Evolutionary conservation across 2,888 invertebrate genomes (phyloP).

Genomic region (Trichogramma dendrolimi): DNA sequence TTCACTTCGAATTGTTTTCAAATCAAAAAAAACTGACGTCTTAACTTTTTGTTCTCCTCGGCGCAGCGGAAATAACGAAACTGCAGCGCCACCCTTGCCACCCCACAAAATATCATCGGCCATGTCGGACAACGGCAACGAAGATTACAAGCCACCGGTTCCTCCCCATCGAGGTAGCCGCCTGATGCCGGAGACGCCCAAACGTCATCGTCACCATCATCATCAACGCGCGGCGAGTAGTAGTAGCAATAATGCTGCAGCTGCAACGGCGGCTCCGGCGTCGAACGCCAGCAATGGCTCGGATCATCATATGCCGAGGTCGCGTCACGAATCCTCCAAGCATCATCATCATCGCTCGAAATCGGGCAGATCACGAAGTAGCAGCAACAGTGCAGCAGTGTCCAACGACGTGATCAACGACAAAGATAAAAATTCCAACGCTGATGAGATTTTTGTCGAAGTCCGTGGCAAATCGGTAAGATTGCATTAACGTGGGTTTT

Average conservation of each 20-base stretch:
- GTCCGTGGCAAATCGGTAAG: background rate
- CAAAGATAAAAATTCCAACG: background rate
- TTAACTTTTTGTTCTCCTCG: background rate
- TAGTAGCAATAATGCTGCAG: constrained; percentile 20
- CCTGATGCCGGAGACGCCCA: constrained; percentile 49
- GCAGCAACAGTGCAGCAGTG: background rate
- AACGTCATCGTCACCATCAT: constrained; percentile 53
- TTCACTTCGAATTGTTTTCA: background rate
- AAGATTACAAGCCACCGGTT: constrained; percentile 79
- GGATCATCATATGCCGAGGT: background rate
- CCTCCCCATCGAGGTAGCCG: constrained; percentile 76
- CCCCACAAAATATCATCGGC: constrained; percentile 53
- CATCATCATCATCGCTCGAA: constrained; percentile 32
- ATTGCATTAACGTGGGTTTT: background rate
- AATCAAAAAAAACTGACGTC: constrained; percentile 1
- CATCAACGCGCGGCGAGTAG: constrained; percentile 50
- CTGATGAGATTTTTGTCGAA: constrained; percentile 23
- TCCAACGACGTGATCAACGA: background rate
- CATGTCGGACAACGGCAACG: constrained; percentile 38
- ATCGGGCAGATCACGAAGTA: background rate
- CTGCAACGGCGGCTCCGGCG: constrained; percentile 21
- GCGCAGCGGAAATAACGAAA: constrained; percentile 46
- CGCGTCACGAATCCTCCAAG: constrained; percentile 15
- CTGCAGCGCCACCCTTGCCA: constrained; percentile 54
- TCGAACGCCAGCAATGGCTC: too few relatives aligned